Base-by-base conservation (phyloP, 2,797 vertebrate species). In the Sebastes melanostomus region DNA sequence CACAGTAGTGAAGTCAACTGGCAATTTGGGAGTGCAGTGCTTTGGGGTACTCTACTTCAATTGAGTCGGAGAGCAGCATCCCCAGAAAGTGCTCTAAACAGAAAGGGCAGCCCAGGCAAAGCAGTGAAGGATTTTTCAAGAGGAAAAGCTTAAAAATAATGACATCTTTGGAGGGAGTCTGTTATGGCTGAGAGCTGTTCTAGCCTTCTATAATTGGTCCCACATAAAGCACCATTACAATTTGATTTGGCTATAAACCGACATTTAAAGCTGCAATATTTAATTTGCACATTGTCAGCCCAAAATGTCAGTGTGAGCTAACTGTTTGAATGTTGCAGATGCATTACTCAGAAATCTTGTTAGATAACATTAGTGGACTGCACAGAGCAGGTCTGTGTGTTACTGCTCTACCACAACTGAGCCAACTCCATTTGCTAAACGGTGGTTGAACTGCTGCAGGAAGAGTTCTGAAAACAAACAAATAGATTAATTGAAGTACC, bases 401-500 rank as follows among this genome's bases (percentile, higher is more conserved):
- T 56, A 22, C 27, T 32, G 59, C n/a, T 38, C 29, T 3, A 59
- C 34, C 29, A 50, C 1, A 2, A 30, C 27, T 16, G 12, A 56
- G 36, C 1, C 54, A 30, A 18, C 27, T 63, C 16, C 10, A 10
- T 14, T 29, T 36, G 11, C 18, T 66, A 3, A 56, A 55, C 1
- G 60, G 8, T 36, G 22, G 11, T 18, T 3, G 10, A 61, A 46
- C 16, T 46, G 16, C 42, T 46, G 1, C 22, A 72, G 10, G 32
- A 71, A 27, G 2, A 34, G 1, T 20, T 32, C 2, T 27, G 4
- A 46, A 46, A 25, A n/a, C 13, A 52, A 42, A 18, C 4, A 60
- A 16, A 32, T 3, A 65, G 76, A 59, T 27, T 1, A 0, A 68
- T 2, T 46, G 6, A 62, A 91, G 93, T 97, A 99, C 98, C 97